phyloP scores from a whole-genome alignment of 2,888 invertebrate genomes.

The Cephalotes varians region DNA sequence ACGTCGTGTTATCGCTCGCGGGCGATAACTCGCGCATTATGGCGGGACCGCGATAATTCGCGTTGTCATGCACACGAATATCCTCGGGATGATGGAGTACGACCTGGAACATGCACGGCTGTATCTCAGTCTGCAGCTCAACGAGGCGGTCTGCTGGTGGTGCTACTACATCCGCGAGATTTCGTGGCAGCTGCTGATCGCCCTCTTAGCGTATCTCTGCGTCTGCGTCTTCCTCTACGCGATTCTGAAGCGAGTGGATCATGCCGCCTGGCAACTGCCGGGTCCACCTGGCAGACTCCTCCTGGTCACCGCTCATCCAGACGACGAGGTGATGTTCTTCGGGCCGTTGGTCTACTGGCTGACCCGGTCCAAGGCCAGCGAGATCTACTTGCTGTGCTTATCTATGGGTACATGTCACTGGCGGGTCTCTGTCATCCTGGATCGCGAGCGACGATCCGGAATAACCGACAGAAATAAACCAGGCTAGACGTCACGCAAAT shows the following conservation, averaged over 20 bases:
- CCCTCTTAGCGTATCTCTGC: constrained; percentile 79
- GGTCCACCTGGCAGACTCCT: constrained; percentile 88
- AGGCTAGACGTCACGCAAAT: constrained; percentile 21
- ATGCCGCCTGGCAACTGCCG: constrained; percentile 83
- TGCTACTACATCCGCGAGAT: constrained; percentile 83
- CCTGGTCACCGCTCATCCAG: constrained; percentile 97
- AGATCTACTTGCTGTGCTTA: constrained; percentile 94
- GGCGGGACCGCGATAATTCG: too few relatives aligned
- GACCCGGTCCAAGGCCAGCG: constrained; percentile 88
- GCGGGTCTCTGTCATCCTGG: neutral
- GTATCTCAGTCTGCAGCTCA: constrained; percentile 76
- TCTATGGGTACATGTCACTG: constrained; percentile 89
- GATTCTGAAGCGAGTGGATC: constrained; percentile 80
- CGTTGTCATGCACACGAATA: constrained; percentile 36
- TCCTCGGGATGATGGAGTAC: constrained; percentile 63
- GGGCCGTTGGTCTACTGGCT: constrained; percentile 94
- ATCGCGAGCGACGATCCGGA: constrained; percentile 10
- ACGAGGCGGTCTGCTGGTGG: constrained; percentile 81
- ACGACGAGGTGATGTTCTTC: constrained; percentile 99
- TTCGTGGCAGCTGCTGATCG: constrained; percentile 82
- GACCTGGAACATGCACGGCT: constrained; percentile 73
- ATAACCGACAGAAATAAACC: neutral
- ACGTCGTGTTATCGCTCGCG: constrained; percentile 30
- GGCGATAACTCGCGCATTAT: constrained; percentile 50
- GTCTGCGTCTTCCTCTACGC: constrained; percentile 81